Percentiles rank a stretch among this genome's conserved stretches.
These are phyloP conservation scores for Sciurus niger DNA, from an alignment of 2,113 vertebrate species.

Conservation along the genomic window DNA sequence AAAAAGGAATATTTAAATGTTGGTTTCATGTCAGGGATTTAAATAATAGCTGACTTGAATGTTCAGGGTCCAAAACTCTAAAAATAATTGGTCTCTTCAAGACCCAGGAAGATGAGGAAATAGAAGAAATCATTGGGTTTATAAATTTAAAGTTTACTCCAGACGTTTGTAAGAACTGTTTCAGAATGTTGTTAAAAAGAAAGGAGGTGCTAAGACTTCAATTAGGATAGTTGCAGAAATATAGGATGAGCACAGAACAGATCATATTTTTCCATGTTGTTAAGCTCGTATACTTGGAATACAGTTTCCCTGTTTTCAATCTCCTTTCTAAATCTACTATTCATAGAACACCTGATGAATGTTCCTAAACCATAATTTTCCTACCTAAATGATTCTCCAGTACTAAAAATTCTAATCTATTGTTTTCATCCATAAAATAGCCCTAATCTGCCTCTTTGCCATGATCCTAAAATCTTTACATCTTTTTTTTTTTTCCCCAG, in stretches of 20 bases:
- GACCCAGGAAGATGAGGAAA: not conserved
- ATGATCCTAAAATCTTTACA: not conserved
- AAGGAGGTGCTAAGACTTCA: not conserved
- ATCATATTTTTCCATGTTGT: not conserved
- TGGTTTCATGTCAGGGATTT: not conserved
- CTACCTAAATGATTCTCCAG: not conserved
- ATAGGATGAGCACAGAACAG: not conserved
- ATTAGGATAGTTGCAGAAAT: not conserved
- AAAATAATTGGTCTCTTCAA: not conserved
- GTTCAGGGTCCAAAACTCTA: not conserved
- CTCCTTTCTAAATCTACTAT: not conserved
- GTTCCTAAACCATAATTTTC: not conserved
- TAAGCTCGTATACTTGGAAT: not conserved
- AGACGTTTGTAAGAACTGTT: not conserved
- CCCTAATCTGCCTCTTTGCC: not conserved
- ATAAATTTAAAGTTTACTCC: not conserved
- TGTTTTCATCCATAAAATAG: not conserved
- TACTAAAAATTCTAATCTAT: not conserved
- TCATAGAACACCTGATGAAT: not conserved
- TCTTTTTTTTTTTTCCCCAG: not conserved
- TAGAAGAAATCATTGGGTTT: not conserved
- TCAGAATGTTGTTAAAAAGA: constrained; percentile 25
- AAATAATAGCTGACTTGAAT: not conserved
- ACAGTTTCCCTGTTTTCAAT: not conserved
- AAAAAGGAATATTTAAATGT: not conserved